phyloP scores from a whole-genome alignment of 2,113 vertebrate genomes.

The Archilochus colubris region DNA sequence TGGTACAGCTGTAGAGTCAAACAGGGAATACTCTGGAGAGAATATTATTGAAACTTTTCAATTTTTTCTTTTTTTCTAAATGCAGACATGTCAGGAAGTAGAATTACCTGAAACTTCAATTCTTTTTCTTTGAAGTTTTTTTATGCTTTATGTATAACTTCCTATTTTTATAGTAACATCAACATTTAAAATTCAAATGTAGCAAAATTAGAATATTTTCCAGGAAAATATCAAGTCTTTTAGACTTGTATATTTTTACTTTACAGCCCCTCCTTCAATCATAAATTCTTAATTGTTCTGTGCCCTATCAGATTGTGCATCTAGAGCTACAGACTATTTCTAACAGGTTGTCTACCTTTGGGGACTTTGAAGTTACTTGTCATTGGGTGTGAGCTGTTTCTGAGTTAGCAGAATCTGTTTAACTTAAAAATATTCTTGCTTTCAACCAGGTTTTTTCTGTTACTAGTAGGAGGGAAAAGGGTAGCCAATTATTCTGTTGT shows the following conservation, averaged over 20 bases:
- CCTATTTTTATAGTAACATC: neutral
- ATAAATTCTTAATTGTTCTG: neutral
- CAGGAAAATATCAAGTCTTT: neutral
- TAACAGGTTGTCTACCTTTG: neutral
- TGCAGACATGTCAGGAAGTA: neutral
- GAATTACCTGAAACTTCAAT: neutral
- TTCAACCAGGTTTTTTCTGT: neutral
- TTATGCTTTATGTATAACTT: neutral
- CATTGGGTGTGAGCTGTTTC: neutral
- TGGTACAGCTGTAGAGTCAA: neutral
- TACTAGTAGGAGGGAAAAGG: neutral
- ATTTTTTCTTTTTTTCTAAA: neutral
- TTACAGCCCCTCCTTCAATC: neutral
- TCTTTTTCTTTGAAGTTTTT: neutral
- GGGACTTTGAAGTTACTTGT: neutral
- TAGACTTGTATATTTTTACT: neutral
- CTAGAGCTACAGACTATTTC: neutral
- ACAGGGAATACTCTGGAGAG: rapidly evolving
- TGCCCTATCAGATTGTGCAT: neutral
- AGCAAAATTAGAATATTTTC: neutral
- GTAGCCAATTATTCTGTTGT: neutral
- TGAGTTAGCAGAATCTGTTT: neutral
- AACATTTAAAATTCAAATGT: neutral
- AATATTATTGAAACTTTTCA: neutral
- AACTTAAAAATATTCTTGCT: neutral